Evolutionary conservation across 2,113 vertebrate genomes (phyloP).

Genomic region (Dryoscopus gambensis): DNA sequence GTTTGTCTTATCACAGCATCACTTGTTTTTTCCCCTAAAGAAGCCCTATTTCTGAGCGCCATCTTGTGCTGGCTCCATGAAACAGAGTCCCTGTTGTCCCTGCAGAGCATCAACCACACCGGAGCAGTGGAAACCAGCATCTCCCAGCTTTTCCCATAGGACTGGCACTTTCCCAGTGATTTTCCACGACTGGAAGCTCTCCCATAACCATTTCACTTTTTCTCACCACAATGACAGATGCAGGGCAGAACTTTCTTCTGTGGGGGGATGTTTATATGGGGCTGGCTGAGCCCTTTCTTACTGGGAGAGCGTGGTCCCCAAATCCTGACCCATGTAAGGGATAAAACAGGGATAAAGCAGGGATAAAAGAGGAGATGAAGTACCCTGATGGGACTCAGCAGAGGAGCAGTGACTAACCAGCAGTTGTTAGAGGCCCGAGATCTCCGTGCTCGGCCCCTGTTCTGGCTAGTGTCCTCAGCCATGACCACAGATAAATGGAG

Average conservation of each 20-base stretch:
- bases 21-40: neutral
- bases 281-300: neutral
- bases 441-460: fast-evolving
- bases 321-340: neutral
- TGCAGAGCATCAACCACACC: fast-evolving
- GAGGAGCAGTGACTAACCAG: neutral
- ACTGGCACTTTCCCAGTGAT: neutral
- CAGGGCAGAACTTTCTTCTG: neutral
- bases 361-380: neutral
- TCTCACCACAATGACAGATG: neutral
- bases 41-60: conserved; percentile 56
- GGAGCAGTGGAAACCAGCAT: fast-evolving
- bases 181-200: neutral
- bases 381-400: neutral
- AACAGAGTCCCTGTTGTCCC: neutral
- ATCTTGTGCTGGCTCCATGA: conserved; percentile 39
- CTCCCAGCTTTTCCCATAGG: neutral
- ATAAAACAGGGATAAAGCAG: neutral
- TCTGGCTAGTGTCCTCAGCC: neutral
- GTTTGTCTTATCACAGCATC: neutral
- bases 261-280: fast-evolving
- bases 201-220: neutral
- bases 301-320: neutral
- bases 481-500: fast-evolving
- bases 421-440: neutral